Percentiles rank a stretch among this genome's conserved stretches.
Evolutionary conservation across 2,113 vertebrate species (phyloP).

Genomic region (Emydura subglobosa): DNA sequence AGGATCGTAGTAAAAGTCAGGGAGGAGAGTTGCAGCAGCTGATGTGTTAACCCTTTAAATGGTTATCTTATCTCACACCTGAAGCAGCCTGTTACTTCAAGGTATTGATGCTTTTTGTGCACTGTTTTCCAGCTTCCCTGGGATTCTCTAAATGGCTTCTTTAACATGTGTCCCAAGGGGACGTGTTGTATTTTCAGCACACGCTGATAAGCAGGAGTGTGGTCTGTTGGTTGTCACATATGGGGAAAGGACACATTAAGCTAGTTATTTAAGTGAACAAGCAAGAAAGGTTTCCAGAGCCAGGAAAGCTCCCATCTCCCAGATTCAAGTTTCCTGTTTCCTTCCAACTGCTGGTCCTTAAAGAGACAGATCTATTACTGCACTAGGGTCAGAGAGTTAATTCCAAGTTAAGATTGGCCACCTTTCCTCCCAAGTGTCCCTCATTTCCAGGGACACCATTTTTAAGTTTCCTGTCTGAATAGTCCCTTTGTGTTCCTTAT

Average conservation of each 20-base stretch:
- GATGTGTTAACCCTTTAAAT: not conserved
- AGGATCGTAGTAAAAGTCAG: constrained; percentile 27
- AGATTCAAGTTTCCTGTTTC: not conserved
- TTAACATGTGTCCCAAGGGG: constrained; percentile 16
- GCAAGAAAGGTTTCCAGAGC: not conserved
- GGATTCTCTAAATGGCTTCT: constrained; percentile 28
- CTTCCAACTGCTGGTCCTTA: not conserved
- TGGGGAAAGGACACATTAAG: not conserved
- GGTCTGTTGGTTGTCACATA: not conserved
- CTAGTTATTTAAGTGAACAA: constrained; percentile 16
- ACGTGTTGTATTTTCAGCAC: not conserved
- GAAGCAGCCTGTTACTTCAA: constrained; percentile 58
- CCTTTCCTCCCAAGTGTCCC: not conserved
- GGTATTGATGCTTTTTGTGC: constrained; percentile 39
- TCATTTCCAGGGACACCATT: not conserved
- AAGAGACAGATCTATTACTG: not conserved
- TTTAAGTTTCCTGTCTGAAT: not conserved
- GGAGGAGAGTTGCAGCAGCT: constrained; percentile 16
- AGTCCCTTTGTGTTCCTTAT: not conserved
- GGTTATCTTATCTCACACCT: constrained; percentile 48
- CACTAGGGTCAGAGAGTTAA: not conserved
- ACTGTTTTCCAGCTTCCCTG: constrained; percentile 29
- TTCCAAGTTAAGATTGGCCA: not conserved
- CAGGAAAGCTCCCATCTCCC: not conserved
- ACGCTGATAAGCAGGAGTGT: constrained; percentile 37